Evolutionary conservation across 2,888 invertebrate species (phyloP).

Genomic region (Hermaeophaga mercurialis): DNA sequence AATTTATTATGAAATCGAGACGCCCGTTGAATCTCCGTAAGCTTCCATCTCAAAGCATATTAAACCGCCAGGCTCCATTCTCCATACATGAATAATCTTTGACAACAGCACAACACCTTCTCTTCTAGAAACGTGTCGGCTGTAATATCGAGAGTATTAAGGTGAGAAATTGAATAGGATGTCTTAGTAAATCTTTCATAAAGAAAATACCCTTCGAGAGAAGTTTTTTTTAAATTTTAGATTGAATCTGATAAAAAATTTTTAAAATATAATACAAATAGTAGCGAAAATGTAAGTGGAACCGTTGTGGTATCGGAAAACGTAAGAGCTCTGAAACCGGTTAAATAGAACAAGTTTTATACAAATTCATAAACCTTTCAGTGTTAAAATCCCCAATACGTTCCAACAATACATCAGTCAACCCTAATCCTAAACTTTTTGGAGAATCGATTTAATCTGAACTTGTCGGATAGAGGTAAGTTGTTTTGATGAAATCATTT

Average conservation of each 20-base stretch:
- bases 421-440: neutral
- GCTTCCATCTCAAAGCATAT: neutral
- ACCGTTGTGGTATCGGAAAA: too few relatives aligned
- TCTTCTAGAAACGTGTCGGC: neutral
- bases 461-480: neutral
- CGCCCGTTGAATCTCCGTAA: neutral
- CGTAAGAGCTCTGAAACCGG: too few relatives aligned
- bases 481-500: slow-evolving; percentile 1
- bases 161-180: neutral
- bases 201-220: too few relatives aligned
- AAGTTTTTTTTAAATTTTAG: too few relatives aligned
- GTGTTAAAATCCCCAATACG: too few relatives aligned
- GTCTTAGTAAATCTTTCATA: neutral
- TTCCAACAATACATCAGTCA: too few relatives aligned
- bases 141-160: neutral
- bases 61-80: too few relatives aligned
- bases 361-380: too few relatives aligned
- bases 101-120: neutral
- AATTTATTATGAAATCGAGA: neutral
- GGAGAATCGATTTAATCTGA: neutral
- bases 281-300: too few relatives aligned
- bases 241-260: too few relatives aligned
- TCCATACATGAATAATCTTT: neutral
- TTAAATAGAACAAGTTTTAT: too few relatives aligned
- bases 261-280: too few relatives aligned